These are phyloP conservation scores for Australoheros scitulus DNA, from an alignment of 2,113 vertebrate genomes.

Conservation along the genomic window DNA sequence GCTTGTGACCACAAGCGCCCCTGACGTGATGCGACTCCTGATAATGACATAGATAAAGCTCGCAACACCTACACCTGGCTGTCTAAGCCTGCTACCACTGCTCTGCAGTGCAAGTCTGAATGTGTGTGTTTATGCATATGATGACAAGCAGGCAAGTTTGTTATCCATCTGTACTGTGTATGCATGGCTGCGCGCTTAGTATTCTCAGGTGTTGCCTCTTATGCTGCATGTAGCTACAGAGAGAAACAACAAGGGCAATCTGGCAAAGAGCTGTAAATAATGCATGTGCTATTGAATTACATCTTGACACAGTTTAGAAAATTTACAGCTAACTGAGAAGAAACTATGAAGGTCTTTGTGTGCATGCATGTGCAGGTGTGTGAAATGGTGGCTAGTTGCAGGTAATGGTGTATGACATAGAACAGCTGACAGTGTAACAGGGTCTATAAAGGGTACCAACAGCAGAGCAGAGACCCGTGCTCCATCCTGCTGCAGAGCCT, in stretches of 20 bases:
- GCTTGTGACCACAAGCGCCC: slow-evolving; percentile 54
- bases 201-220: slow-evolving; percentile 51
- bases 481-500: slow-evolving; percentile 41
- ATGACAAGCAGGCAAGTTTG: slow-evolving; percentile 39
- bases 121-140: not conserved
- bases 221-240: slow-evolving; percentile 38
- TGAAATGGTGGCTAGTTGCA: slow-evolving; percentile 35
- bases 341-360: slow-evolving; percentile 4
- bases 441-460: slow-evolving; percentile 26
- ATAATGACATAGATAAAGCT: slow-evolving; percentile 51
- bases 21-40: slow-evolving; percentile 65
- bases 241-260: slow-evolving; percentile 32
- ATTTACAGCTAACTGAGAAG: slow-evolving; percentile 13
- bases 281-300: slow-evolving; percentile 53
- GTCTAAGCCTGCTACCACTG: slow-evolving; percentile 1
- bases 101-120: not conserved
- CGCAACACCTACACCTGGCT: slow-evolving; percentile 34
- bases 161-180: slow-evolving; percentile 53
- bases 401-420: slow-evolving; percentile 67
- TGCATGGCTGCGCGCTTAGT: slow-evolving; percentile 52
- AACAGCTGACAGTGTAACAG: slow-evolving; percentile 59
- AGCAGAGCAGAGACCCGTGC: slow-evolving; percentile 23
- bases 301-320: slow-evolving; percentile 51
- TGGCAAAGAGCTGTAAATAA: slow-evolving; percentile 59
- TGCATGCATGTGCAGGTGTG: slow-evolving; percentile 7